A percentile compares a stretch with the other conserved stretches of the same genome.
phyloP scores from a whole-genome alignment of 2,888 invertebrate genomes.

The Caenorhabditis sp. region DNA sequence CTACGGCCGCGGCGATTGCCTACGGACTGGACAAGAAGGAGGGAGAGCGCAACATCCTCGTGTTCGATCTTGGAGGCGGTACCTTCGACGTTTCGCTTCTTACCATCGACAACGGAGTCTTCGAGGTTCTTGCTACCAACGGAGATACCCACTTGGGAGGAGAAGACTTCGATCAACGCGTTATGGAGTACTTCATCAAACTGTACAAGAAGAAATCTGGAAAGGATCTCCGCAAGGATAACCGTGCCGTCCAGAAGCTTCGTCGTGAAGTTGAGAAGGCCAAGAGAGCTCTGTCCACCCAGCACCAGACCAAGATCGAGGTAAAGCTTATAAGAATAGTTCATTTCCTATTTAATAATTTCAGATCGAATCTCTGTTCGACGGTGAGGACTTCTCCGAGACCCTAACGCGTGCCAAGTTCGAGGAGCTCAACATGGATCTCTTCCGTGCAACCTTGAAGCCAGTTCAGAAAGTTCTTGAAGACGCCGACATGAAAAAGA shows the following conservation, averaged over 20 bases:
- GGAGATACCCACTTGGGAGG: slow-evolving; percentile 3
- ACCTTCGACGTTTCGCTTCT: slow-evolving; percentile 1
- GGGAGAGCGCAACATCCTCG: slow-evolving; percentile 60
- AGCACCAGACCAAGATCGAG: slow-evolving; percentile 90
- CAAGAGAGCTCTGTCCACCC: slow-evolving; percentile 88
- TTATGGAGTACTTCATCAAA: slow-evolving; percentile 93
- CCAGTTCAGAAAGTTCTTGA: slow-evolving; percentile 94
- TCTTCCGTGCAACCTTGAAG: slow-evolving; percentile 90
- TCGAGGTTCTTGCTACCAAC: background rate
- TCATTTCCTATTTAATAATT: background rate
- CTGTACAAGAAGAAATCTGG: slow-evolving; percentile 82
- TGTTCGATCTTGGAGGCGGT: slow-evolving; percentile 64
- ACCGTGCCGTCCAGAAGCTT: slow-evolving; percentile 79
- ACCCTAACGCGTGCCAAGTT: slow-evolving; percentile 97
- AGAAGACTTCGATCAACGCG: slow-evolving; percentile 39
- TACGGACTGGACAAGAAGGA: slow-evolving; percentile 1
- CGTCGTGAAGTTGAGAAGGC: slow-evolving; percentile 80
- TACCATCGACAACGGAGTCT: slow-evolving; percentile 3
- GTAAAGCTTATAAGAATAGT: slow-evolving; percentile 81
- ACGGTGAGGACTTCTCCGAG: slow-evolving; percentile 98
- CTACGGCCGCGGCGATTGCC: slow-evolving; percentile 1
- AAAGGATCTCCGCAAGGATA: slow-evolving; percentile 79
- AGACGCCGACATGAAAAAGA: slow-evolving; percentile 98
- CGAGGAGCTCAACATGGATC: slow-evolving; percentile 79
- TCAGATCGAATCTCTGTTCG: slow-evolving; percentile 89